Evolutionary conservation across 2,113 vertebrate genomes (phyloP).

Genomic region (Lophochroa leadbeateri): DNA sequence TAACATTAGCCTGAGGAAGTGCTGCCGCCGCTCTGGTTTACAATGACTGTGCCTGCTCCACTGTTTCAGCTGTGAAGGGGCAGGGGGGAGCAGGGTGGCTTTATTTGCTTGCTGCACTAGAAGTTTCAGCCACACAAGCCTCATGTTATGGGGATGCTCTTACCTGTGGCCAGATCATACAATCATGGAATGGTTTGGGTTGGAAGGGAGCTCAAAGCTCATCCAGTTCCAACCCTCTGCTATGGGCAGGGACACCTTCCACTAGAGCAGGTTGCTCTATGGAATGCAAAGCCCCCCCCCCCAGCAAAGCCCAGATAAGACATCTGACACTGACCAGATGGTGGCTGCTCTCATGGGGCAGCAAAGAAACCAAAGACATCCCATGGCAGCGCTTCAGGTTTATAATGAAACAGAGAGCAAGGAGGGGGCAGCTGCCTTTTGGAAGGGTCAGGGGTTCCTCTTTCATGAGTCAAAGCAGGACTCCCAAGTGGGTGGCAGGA

Average conservation of each 20-base stretch:
- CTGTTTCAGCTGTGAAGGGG: neutral
- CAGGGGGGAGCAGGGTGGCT: neutral
- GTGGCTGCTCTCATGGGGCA: neutral
- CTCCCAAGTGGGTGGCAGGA: fast-evolving
- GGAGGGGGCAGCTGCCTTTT: neutral
- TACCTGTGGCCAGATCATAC: neutral
- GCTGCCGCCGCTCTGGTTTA: neutral
- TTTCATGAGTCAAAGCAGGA: fast-evolving
- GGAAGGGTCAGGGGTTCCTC: neutral
- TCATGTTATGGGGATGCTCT: fast-evolving
- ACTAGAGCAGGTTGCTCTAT: neutral
- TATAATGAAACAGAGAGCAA: neutral
- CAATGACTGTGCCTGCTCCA: fast-evolving
- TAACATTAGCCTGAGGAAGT: fast-evolving
- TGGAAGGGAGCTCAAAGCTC: neutral
- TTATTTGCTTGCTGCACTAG: neutral
- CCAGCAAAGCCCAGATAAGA: neutral
- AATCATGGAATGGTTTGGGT: neutral
- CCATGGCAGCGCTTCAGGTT: neutral
- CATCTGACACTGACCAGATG: neutral
- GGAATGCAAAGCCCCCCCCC: neutral
- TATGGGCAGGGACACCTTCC: neutral
- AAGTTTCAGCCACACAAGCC: neutral
- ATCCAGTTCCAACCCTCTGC: neutral
- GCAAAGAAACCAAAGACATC: neutral